A percentile compares a stretch with the other conserved stretches of the same genome.
Evolutionary conservation across 2,888 invertebrate genomes (phyloP).

Genomic region (Graphium colonna): DNA sequence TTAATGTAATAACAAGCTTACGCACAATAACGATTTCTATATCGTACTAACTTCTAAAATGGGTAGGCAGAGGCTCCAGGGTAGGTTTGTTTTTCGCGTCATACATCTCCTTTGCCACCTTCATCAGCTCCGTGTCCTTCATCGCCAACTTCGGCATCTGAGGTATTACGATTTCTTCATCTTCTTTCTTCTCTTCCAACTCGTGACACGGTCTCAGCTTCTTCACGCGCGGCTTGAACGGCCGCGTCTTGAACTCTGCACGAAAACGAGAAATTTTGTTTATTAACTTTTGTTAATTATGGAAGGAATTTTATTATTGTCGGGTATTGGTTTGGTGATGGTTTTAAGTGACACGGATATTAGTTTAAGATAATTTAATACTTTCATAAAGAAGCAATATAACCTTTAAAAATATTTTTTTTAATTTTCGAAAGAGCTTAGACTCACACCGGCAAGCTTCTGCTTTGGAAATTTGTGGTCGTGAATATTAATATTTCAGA

Average conservation of each 20-base stretch:
- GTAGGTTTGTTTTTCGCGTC: constrained; percentile 53
- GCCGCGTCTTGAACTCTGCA: constrained; percentile 58
- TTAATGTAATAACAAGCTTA: no score
- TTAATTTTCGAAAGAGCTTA: no score
- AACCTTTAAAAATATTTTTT: no score
- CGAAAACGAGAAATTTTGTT: background rate
- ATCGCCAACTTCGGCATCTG: constrained; percentile 52
- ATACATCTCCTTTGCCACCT: constrained; percentile 57
- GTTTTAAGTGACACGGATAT: no score
- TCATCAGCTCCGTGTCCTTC: constrained; percentile 71
- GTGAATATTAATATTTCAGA: no score
- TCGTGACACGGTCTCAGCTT: constrained; percentile 42
- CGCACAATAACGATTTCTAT: no score
- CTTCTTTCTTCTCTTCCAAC: constrained; percentile 31
- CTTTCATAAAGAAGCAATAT: no score
- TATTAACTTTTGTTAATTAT: background rate
- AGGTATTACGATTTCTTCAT: constrained; percentile 21
- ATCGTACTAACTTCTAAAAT: constrained; percentile 56
- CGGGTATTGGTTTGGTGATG: no score
- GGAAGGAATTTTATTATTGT: no score
- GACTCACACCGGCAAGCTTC: no score
- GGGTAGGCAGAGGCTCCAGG: constrained; percentile 56
- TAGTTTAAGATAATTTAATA: no score
- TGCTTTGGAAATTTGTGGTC: no score
- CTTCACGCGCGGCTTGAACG: constrained; percentile 57